phyloP scores from a whole-genome alignment of 2,888 invertebrate species.

The Aphodius sticticus region DNA sequence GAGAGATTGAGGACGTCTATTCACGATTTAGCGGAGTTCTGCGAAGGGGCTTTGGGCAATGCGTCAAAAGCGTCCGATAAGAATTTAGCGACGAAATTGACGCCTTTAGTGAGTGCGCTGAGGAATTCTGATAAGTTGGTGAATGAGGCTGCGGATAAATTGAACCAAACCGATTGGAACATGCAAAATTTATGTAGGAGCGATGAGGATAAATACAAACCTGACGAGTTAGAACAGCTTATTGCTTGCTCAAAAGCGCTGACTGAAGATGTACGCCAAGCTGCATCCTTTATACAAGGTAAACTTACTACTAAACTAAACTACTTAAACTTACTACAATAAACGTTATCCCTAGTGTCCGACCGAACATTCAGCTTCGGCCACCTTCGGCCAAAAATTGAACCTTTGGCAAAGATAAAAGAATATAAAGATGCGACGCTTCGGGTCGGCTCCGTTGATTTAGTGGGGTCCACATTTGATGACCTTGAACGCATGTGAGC shows the following conservation, averaged over 20 bases:
- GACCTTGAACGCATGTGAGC: no score
- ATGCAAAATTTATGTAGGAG: constrained; percentile 38
- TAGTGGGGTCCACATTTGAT: no score
- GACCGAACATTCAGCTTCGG: no score
- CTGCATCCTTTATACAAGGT: constrained; percentile 90
- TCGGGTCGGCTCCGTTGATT: no score
- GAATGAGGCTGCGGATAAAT: constrained; percentile 76
- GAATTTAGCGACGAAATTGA: constrained; percentile 71
- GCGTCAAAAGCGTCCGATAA: constrained; percentile 84
- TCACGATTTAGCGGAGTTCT: constrained; percentile 88
- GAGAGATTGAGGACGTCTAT: constrained; percentile 80
- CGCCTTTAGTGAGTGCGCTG: constrained; percentile 80
- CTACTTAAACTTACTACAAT: not conserved
- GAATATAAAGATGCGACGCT: no score
- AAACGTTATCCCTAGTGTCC: no score
- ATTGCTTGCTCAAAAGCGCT: constrained; percentile 87
- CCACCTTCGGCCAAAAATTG: no score
- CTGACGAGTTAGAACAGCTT: constrained; percentile 88
- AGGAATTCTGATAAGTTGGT: constrained; percentile 82
- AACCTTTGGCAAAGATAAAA: no score
- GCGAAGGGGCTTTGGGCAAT: constrained; percentile 87
- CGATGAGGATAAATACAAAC: constrained; percentile 64
- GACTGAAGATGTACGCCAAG: constrained; percentile 88
- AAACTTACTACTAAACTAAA: no score
- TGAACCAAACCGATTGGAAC: constrained; percentile 83